Conservation (phyloP, 2,888 invertebrate genomes). For the Daptonema setosum region DNA sequence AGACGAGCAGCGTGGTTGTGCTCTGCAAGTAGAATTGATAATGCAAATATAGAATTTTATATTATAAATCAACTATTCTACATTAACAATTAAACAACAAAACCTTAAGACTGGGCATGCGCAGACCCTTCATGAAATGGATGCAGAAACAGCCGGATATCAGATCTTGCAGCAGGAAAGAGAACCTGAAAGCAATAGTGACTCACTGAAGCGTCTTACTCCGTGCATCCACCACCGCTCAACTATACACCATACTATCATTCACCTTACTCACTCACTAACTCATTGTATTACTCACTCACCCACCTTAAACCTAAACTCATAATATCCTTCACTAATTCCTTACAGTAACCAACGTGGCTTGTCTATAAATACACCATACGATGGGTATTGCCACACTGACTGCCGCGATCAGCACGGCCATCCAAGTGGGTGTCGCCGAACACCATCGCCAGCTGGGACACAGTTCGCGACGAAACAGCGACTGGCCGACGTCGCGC, state of each 20-base stretch:
- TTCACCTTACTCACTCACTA: no score
- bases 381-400: constrained; percentile 11
- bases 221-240: no score
- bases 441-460: not conserved
- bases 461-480: not conserved
- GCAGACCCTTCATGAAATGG: constrained; percentile 33
- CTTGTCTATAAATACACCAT: constrained; percentile 15
- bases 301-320: no score
- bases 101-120: constrained; percentile 34
- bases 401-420: constrained; percentile 7
- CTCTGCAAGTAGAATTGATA: constrained; percentile 30
- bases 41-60: no score
- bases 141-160: constrained; percentile 32
- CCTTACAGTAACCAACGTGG: constrained; percentile 5
- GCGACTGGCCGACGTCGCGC: not conserved
- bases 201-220: no score
- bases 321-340: no score
- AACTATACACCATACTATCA: no score
- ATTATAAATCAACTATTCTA: constrained; percentile 9
- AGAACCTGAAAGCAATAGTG: constrained; percentile 20
- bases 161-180: constrained; percentile 30
- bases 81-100: no score
- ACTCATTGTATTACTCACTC: no score
- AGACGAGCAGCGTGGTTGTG: constrained; percentile 32
- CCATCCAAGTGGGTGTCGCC: constrained; percentile 1